Evolutionary conservation across 2,797 vertebrate species (phyloP), one percentile per base, ranked within the genome.

Genomic region (Ctenosaura bakeri): DNA sequence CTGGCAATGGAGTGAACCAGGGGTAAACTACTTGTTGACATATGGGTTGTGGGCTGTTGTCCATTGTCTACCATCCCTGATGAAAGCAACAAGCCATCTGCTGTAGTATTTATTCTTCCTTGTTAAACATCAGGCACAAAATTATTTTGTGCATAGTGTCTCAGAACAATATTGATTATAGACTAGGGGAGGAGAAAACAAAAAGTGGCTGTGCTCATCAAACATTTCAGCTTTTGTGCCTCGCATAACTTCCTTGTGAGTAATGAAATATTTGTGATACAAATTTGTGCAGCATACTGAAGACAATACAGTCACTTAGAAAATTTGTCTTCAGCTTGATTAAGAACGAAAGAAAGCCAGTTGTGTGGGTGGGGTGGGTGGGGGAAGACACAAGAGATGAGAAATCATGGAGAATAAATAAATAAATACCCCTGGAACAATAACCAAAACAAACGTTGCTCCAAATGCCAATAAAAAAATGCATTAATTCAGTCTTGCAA

Each of bases 401-500:
- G 24, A 71, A 87, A 89, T 89, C 62, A n/a, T 52, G 24, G 52
- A 73, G 86, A 88, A 88, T 90, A 90, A 90, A 88, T 90, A 87
- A 90, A 90, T 88, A 88, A 83, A 90, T 83, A 69, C 62, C 46
- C 32, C 81, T 87, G 80, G 83, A 90, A 83, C 62, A 78, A 87
- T 77, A 87, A 83, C 73, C 16, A 90, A 90, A 87, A 77, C 80
- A 78, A 90, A 78, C 9, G 13, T 90, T 46, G 35, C 86, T 88
- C 59, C 62, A 79, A 88, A 88, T 88, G 52, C 85, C 50, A 90
- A 87, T 90, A 64, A 83, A 87, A 83, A 62, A 77, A 71, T 84
- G 73, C 81, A 90, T 88, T 84, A 90, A 90, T 90, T 90, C 80
- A 71, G 80, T 59, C 59, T 84, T 88, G 71, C 80, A 88, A 90